Conservation (phyloP, 1,140 invertebrate species). For the Coptotermes formosanus region DNA sequence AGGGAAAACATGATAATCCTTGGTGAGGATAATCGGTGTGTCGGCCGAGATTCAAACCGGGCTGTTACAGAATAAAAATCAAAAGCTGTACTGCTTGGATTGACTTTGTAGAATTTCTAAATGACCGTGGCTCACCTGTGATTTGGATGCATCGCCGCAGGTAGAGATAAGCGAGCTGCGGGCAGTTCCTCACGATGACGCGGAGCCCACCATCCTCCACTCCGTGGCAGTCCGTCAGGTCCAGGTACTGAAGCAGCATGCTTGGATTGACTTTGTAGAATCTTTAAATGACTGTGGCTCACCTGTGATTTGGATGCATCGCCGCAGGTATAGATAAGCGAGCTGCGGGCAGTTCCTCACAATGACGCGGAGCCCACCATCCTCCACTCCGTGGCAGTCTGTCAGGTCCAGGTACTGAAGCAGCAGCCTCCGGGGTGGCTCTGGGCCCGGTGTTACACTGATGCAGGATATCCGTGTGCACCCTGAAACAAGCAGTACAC, state of each 20-base stretch:
- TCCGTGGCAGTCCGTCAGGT: slow-evolving; percentile 81
- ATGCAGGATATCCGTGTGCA: slow-evolving; percentile 69
- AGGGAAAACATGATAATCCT: no score
- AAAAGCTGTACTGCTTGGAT: no score
- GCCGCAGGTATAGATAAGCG: slow-evolving; percentile 81
- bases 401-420: slow-evolving; percentile 78
- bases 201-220: slow-evolving; percentile 81
- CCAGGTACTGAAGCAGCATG: slow-evolving; percentile 70
- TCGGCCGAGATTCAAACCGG: no score
- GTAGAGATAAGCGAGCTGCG: slow-evolving; percentile 83
- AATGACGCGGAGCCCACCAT: slow-evolving; percentile 76
- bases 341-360: slow-evolving; percentile 84
- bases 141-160: slow-evolving; percentile 81
- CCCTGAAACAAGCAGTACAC: slow-evolving; percentile 50
- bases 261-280: no score
- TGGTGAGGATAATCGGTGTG: no score
- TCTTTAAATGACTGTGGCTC: slow-evolving; percentile 34
- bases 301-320: slow-evolving; percentile 84
- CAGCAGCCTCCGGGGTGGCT: slow-evolving; percentile 58
- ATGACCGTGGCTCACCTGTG: slow-evolving; percentile 58
- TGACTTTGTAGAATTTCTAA: no score
- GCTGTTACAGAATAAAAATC: no score
- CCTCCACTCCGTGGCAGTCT: slow-evolving; percentile 79
- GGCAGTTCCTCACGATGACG: slow-evolving; percentile 79
- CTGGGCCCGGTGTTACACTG: slow-evolving; percentile 59